phyloP scores from a whole-genome alignment of 1,140 invertebrate genomes.

The Drosophila chauvacae region DNA sequence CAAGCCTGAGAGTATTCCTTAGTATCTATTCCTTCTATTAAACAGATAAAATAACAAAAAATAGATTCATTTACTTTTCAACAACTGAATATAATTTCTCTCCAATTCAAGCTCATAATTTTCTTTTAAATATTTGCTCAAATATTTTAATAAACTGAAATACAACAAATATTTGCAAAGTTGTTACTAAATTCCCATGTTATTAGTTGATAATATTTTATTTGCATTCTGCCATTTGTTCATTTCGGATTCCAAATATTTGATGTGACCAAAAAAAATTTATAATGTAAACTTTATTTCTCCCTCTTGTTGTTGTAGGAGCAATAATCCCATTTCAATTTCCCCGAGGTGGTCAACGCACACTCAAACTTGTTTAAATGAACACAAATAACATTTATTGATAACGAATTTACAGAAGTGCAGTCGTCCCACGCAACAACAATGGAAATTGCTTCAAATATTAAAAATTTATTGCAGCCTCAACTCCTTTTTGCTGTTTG shows the following conservation, averaged over 20 bases:
- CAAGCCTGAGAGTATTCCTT: neutral
- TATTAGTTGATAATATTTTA: conserved; percentile 13
- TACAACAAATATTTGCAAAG: neutral
- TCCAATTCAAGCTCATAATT: neutral
- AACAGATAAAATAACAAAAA: too few species aligned
- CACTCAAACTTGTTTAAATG: conserved; percentile 35
- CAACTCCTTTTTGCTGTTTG: conserved; percentile 27
- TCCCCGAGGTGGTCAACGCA: conserved; percentile 18
- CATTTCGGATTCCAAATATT: conserved; percentile 26
- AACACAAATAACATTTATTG: conserved; percentile 67
- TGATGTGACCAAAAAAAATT: neutral
- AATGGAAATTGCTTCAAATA: conserved; percentile 59
- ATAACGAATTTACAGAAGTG: conserved; percentile 70
- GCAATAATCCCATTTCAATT: conserved; percentile 37
- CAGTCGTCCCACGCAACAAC: conserved; percentile 2
- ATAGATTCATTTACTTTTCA: too few species aligned
- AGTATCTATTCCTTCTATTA: neutral
- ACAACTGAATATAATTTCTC: neutral
- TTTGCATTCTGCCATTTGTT: conserved; percentile 3
- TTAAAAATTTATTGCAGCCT: conserved; percentile 67
- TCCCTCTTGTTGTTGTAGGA: neutral
- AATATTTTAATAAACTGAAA: conserved; percentile 2
- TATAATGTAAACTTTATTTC: neutral
- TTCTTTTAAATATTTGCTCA: neutral
- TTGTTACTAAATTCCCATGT: conserved; percentile 6